Base-by-base conservation (phyloP, 1,140 invertebrate genomes). In the Zaprionus gabonicus region DNA sequence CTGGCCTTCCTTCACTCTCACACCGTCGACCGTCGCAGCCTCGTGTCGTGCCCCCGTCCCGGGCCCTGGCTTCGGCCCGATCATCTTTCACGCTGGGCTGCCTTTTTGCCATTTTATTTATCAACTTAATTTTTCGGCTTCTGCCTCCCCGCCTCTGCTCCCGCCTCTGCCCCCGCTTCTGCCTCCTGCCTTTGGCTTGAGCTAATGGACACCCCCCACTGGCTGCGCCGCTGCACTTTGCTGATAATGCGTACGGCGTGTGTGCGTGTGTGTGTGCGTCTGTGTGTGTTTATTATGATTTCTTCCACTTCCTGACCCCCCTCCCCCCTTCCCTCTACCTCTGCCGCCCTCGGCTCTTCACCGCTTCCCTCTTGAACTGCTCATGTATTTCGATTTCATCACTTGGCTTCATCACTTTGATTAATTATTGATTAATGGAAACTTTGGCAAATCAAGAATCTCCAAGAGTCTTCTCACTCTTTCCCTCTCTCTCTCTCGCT, bases 101-200 rank as follows among this genome's bases (percentile, higher is more conserved):
- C 62, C 76, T 68, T 80, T 71, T 88, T 78, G 66, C 17, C 78
- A 62, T 79, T 88, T 82, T 82, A 80, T 88, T 88, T 88, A 84
- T 85, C 81, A 90, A 90, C 78, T 90, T 90, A 88, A 88, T 90
- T 90, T 46, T 82, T 78, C 70, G 83, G 71, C 80, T 87, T 82
- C 55, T 46, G 77, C 15, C 36, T 12, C 28, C 28, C 51, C 15
- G 15, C 15, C n/a, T 44, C 27, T 38, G 51, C 41, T 2, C 41
- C 6, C 17, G 46, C 12, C 4, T 25, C 9, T 10, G 46, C 12
- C 46, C 1, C 46, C 13, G 46, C 46, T 20, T 2, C 9, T 20
- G 12, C 12, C 46, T 12, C 1, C 46, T 23, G 46, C 46, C 46
- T 12, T 3, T 20, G 12, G 46, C 20, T 20, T 49, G 20, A 12